These are phyloP conservation scores for Eremophila alpestris DNA, from an alignment of 2,797 vertebrate species.

Conservation along the genomic window DNA sequence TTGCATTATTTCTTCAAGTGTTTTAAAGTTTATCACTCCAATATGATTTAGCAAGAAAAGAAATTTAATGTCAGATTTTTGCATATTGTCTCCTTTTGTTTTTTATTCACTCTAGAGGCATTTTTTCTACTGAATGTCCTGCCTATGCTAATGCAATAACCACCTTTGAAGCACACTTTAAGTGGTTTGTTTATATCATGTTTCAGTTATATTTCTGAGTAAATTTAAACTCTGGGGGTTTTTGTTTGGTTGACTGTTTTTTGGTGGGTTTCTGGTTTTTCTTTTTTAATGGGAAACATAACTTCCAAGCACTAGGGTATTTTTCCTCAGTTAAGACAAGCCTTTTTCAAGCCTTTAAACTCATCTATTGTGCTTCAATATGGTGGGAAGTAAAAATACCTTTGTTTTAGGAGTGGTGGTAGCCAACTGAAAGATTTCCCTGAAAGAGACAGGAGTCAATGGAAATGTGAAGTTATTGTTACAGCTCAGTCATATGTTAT, in stretches of 20 bases:
- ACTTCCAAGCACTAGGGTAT: neutral
- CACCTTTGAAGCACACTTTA: neutral
- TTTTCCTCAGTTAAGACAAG: neutral
- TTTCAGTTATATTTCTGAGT: neutral
- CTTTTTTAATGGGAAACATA: neutral
- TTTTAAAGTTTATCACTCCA: neutral
- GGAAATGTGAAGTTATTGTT: neutral
- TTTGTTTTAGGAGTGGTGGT: neutral
- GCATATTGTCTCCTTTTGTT: neutral
- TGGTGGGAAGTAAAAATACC: neutral
- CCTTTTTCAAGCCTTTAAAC: neutral
- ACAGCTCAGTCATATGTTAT: neutral
- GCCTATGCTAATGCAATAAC: neutral
- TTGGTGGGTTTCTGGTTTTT: accelerated
- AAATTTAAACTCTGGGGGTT: neutral
- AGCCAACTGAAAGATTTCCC: neutral
- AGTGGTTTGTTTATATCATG: neutral
- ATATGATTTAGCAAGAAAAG: neutral
- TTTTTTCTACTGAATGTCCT: neutral
- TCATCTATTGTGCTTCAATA: neutral
- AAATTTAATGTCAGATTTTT: neutral
- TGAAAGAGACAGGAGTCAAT: neutral
- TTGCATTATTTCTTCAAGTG: neutral
- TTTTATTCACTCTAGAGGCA: neutral
- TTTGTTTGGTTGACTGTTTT: neutral